Base-by-base conservation (phyloP, 2,797 vertebrate species). In the Meriones psammophilus region DNA sequence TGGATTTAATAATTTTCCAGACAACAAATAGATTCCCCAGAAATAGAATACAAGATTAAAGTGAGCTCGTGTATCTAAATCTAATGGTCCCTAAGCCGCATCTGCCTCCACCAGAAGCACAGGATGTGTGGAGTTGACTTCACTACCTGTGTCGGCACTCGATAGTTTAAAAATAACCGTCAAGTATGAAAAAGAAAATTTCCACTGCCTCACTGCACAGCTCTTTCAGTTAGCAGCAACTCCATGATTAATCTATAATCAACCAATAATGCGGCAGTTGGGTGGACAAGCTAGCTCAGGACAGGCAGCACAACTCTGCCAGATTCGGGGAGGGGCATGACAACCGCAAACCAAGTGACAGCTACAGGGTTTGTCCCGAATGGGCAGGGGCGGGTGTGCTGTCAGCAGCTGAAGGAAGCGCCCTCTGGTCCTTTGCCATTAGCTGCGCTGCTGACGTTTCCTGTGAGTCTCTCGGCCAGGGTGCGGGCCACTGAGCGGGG, bases 1-100 rank as follows among this genome's bases (percentile, higher is more conserved):
- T 89, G 89, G 92, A 77, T n/a, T 58, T 91, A 77, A 92, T 80
- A 87, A 85, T 88, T 77, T 26, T n/a, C 66, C 58, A 66, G 71
- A 30, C 77, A 93, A 80, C 5, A 80, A 18, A 86, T 36, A 69
- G 83, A 30, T n/a, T n/a, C 88, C 93, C 58, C 26, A 77, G 92
- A 91, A 68, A 36, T 28, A 18, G 66, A 80, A 56, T 9, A 13
- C 20, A 62, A 87, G 28, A 78, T 62, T n/a, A 22, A 95, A 73
- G 24, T 69, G 20, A 88, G 92, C 54, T 39, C n/a, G 13, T 8
- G 17, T 42, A 18, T 74, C 60, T 60, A 42, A 74, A 74, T 73
- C 54, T 39, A 60, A 30, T 33, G 86, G 26, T 33, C 54, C 54
- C n/a, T 42, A 14, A 42, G 14, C 68, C 28, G 5, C 39, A 10